Evolutionary conservation across 2,797 vertebrate species (phyloP), one percentile per base, ranked within the genome.

Genomic region (Tiaroga cobitis): DNA sequence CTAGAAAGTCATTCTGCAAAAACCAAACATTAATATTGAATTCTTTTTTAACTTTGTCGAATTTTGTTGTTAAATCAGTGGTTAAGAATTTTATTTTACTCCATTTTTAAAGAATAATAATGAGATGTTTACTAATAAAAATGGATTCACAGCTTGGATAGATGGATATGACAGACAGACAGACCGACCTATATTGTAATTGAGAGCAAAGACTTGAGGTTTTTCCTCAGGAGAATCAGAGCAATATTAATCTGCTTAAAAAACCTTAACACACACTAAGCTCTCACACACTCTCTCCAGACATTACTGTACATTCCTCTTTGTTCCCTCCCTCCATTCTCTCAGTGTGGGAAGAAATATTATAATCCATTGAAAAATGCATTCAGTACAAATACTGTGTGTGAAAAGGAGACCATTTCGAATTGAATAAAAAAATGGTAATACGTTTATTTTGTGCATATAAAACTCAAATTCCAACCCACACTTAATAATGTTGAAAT

Each of bases 311-410:
- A 29, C 59, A 51, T 67, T 76, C 43, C 72, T 76, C 10, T 67
- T 46, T 46, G n/a, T 39, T 34, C 72, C 2, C 11, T n/a, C 56
- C 59, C 29, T 63, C 24, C 68, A 24, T 37, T 72, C 56, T 49
- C 24, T 49, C 65, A 56, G 65, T 81, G 65, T 70, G 67, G 81
- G 21, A 74, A 65, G 41, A 49, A 82, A 49, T n/a, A 37, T 39
- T 46, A 65, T 65, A 37, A 74, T 65, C 29, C 41, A 63, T 65
- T 83, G 54, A 83, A 75, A 74, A 83, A 65, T 74, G 41, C 29
- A 73, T 43, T 21, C 26, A 46, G 69, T 63, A 34, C 4, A 8
- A 72, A 63, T 63, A 56, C 19, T 8, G 11, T 56, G 13, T 56
- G 29, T n/a, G 81, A 37, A 46, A 82, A 32, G 41, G 18, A 59